These are phyloP conservation scores for Nesidiocoris tenuis DNA, from an alignment of 2,888 invertebrate genomes.

Conservation along the genomic window DNA sequence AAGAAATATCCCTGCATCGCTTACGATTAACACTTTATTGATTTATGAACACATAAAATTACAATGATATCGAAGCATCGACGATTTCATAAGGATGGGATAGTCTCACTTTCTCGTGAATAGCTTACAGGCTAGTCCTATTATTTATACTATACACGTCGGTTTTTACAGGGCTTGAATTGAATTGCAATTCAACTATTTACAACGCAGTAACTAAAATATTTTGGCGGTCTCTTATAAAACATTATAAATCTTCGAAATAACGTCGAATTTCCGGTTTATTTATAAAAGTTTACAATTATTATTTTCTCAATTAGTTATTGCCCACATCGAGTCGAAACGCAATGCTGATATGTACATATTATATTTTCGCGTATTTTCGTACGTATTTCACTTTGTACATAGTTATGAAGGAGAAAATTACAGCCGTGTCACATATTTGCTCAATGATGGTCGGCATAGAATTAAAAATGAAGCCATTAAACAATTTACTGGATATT, in stretches of 20 bases:
- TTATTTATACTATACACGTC: background rate
- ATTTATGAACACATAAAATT: background rate
- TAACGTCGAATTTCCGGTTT: background rate
- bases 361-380: no score
- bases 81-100: background rate
- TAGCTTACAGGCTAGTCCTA: background rate
- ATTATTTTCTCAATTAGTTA: slow-evolving; percentile 3
- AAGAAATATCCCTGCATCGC: no score
- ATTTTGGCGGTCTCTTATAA: slow-evolving; percentile 25
- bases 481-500: no score
- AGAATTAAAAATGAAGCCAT: no score
- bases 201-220: slow-evolving; percentile 30
- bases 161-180: background rate
- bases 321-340: slow-evolving; percentile 36
- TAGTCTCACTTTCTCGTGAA: background rate
- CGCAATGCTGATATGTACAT: slow-evolving; percentile 41
- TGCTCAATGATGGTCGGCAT: no score
- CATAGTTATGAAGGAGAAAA: no score
- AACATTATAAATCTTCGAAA: slow-evolving; percentile 10
- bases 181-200: background rate
- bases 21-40: no score
- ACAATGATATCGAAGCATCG: background rate
- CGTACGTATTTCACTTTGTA: no score
- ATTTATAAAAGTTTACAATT: slow-evolving; percentile 22
- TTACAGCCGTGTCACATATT: no score